phyloP scores from a whole-genome alignment of 2,113 vertebrate genomes.

The human (Homo sapiens) region DNA sequence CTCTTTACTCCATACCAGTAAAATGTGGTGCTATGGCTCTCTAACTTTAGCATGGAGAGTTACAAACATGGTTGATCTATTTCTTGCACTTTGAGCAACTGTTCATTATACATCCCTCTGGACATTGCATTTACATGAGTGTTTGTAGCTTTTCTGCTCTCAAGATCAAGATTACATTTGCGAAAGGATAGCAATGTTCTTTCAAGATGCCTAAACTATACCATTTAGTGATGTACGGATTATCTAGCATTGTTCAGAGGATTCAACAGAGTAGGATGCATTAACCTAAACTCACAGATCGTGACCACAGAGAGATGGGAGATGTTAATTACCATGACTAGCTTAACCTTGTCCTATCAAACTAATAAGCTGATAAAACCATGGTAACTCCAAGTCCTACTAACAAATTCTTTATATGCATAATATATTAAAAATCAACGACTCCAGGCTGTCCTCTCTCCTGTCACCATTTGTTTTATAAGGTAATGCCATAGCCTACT shows the following conservation, averaged over 20 bases:
- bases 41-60: background rate
- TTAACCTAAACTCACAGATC: background rate
- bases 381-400: background rate
- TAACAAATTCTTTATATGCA: background rate
- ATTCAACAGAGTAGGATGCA: background rate
- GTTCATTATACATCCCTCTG: background rate
- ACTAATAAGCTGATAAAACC: background rate
- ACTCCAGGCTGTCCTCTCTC: background rate
- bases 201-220: background rate
- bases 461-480: background rate
- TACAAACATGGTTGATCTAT: background rate
- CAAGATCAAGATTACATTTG: background rate
- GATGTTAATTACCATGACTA: background rate
- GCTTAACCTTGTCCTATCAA: background rate
- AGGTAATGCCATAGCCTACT: background rate
- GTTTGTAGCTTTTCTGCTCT: background rate
- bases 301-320: background rate
- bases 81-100: background rate
- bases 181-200: background rate
- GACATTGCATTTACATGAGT: background rate
- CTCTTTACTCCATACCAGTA: background rate
- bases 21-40: background rate
- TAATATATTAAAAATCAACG: background rate
- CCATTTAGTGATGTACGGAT: background rate
- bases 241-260: background rate